Evolutionary conservation across 2,797 vertebrate genomes (phyloP), one percentile per base, ranked within the genome.

Genomic region (Saguinus oedipus): DNA sequence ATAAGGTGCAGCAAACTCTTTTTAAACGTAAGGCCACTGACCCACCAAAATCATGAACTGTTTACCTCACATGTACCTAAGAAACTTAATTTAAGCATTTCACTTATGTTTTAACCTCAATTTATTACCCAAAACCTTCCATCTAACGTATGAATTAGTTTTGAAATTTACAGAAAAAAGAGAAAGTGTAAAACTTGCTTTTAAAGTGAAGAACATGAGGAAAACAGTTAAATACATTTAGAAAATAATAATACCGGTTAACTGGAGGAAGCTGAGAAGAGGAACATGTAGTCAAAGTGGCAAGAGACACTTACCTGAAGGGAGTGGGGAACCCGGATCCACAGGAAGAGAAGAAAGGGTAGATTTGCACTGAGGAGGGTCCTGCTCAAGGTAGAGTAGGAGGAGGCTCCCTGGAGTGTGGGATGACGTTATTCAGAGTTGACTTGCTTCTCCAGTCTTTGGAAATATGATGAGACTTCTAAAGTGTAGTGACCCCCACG

Each of bases 11-110:
- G 19, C 80, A 59, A 86, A 64, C 84, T 93, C 80, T 94, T 97
- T 96, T 95, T 78, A 94, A 97, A 84, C 50, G 17, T 48, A 84
- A 96, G 53, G 59, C 44, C 85, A 88, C 57, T 92, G 50, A 68
- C 26, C 61, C 72, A 90, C 64, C 53, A 44, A 76, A 72, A 9
- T 70, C 85, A 42, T 86, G 27, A 88, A 27, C 44, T 74, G 4
- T 64, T 96, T 33, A 68, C 8, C 27, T 3, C 46, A 27, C 9
- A 59, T 13, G 17, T 46, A 74, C 7, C 19, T 24, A 57, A 46
- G n/a, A 11, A 81, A 42, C 42, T 48, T 92, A 74, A 76, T 76
- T 83, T 94, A 93, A 82, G 20, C 10, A 44, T 12, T 72, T 20
- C 22, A 3, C 72, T 72, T 55, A 78, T 92, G 26, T 82, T 87